phyloP scores from a whole-genome alignment of 2,888 invertebrate species.

The Rhogogaster chlorosoma region DNA sequence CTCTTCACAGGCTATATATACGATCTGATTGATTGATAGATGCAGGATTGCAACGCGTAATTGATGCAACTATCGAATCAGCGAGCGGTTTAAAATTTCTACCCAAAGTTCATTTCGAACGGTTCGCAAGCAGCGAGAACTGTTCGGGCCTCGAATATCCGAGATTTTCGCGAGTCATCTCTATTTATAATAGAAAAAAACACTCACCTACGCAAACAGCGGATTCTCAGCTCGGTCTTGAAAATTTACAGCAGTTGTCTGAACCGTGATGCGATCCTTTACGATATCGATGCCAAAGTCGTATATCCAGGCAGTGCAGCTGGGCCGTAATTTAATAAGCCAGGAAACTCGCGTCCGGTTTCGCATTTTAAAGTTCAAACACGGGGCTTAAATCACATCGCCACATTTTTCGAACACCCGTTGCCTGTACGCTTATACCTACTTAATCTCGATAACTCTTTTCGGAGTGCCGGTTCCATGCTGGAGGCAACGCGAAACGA shows the following conservation, averaged over 20 bases:
- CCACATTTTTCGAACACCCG: constrained; percentile 34
- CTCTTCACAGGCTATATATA: background rate
- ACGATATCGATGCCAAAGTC: background rate
- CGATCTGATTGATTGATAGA: background rate
- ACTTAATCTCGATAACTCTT: constrained; percentile 40
- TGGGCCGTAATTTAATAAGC: background rate
- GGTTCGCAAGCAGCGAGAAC: background rate
- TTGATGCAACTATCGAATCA: background rate
- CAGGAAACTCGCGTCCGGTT: constrained; percentile 16
- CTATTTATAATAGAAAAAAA: background rate
- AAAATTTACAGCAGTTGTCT: background rate
- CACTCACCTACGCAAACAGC: background rate
- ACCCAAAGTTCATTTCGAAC: background rate
- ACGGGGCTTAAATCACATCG: constrained; percentile 30
- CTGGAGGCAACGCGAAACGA: constrained; percentile 29
- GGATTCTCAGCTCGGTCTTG: background rate
- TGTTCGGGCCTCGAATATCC: background rate
- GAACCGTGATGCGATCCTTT: background rate
- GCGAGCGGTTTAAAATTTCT: background rate
- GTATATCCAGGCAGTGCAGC: background rate
- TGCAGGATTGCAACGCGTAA: background rate
- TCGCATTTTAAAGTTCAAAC: background rate
- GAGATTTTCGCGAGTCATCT: constrained; percentile 14
- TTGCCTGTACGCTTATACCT: background rate
- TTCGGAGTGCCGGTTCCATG: constrained; percentile 36